A percentile compares a stretch with the other conserved stretches of the same genome.
phyloP scores from a whole-genome alignment of 2,888 invertebrate genomes.

The Phasia obesa region DNA sequence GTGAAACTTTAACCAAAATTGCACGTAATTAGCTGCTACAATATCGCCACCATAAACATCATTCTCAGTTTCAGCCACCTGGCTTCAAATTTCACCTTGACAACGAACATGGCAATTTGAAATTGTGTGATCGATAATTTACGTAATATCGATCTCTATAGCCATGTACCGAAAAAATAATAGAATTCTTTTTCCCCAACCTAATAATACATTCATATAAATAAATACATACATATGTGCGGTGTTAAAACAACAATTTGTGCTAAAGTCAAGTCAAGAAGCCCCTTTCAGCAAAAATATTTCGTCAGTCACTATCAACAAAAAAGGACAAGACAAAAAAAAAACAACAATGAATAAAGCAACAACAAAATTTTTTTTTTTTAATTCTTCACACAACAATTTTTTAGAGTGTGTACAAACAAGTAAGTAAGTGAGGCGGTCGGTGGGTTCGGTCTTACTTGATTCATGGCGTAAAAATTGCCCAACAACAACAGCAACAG shows the following conservation, averaged over 20 bases:
- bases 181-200: too few relatives aligned
- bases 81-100: too few relatives aligned
- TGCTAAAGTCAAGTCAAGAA: constrained; percentile 46
- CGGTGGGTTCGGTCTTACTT: constrained; percentile 64
- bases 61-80: too few relatives aligned
- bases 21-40: too few relatives aligned
- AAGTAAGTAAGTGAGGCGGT: constrained; percentile 20
- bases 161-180: too few relatives aligned
- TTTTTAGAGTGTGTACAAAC: constrained; percentile 12
- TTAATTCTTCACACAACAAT: constrained; percentile 50
- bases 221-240: neutral
- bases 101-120: too few relatives aligned
- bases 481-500: constrained; percentile 41
- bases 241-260: constrained; percentile 62
- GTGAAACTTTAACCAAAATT: too few relatives aligned
- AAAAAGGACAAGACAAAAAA: neutral
- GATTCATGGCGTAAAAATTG: constrained; percentile 59
- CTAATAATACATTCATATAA: neutral
- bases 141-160: too few relatives aligned
- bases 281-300: constrained; percentile 57
- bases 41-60: too few relatives aligned
- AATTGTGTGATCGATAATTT: too few relatives aligned
- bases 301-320: constrained; percentile 54
- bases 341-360: neutral
- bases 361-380: constrained; percentile 40